Evolutionary conservation across 2,888 invertebrate species (phyloP), one percentile per base, ranked within the genome.

Genomic region (Coelinius sp.): DNA sequence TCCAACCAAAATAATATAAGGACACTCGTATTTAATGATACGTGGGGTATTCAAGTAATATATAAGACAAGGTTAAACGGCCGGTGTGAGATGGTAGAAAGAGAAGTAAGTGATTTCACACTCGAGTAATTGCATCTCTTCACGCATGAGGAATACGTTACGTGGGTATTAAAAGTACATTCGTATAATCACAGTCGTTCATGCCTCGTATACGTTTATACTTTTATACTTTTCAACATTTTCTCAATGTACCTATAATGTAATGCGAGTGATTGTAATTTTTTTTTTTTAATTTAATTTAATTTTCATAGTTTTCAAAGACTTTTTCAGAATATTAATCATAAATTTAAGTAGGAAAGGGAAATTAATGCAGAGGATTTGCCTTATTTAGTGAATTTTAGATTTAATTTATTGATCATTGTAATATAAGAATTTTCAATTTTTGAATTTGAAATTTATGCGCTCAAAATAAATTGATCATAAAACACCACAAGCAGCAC

Each of bases 101-200:
- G 69, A 77, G 78, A 78, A 78, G 80, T 84, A 83, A 85, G 83
- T 83, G 84, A 84, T 84, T 84, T 84, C 81, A 83, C 79, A 83
- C 82, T 81, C 81, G 78, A 81, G 79, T 80, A 80, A 81, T 79
- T 80, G 78, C 77, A 78, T 79, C 77, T 80, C 79, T 76, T 78
- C 75, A 73, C 76, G 66, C 63, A 66, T 68, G 68, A 67, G 68
- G 71, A 59, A 52, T 70, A 49, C 46, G 59, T 59, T 59, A 59
- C 10, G 72, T 75, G 76, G 79, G 77, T 79, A 79, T 78, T 78
- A 76, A 77, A 78, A 44, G 68, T 27, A 68, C 68, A 41, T 62
- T 67, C 68, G 77, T 76, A 78, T n/a, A 14, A 76, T 76, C 73
- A 74, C 74, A 79, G 78, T 76, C 71, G 71, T 75, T 56, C 72